A percentile compares a stretch with the other conserved stretches of the same genome.
Conservation (phyloP, 2,797 vertebrate genomes). For the Chelonia mydas region DNA sequence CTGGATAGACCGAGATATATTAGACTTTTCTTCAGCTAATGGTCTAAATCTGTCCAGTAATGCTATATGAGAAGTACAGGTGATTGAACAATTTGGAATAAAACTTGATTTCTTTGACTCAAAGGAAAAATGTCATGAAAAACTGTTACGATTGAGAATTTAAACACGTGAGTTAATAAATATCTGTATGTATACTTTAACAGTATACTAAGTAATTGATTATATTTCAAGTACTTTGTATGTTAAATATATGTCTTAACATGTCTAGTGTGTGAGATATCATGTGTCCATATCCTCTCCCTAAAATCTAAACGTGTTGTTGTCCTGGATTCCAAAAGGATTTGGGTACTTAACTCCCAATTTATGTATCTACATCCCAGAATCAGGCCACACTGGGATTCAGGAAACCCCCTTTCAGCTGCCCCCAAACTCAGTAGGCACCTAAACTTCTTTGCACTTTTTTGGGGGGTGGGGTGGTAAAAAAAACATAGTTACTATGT, state of each 20-base stretch:
- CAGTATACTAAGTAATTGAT: neutral
- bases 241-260: neutral
- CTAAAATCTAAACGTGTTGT: neutral
- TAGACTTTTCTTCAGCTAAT: neutral
- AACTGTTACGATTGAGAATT: neutral
- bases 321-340: neutral
- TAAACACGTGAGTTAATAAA: neutral
- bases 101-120: neutral
- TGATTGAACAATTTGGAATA: neutral
- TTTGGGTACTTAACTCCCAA: neutral
- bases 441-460: too few relatives aligned
- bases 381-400: too few relatives aligned
- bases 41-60: neutral
- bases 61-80: neutral
- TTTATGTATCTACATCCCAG: neutral
- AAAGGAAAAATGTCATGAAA: neutral
- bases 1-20: neutral
- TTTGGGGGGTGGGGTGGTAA: too few relatives aligned
- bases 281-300: neutral
- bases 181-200: neutral
- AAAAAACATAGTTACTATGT: too few relatives aligned
- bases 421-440: too few relatives aligned
- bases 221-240: neutral
- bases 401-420: too few relatives aligned
- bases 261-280: neutral